A percentile compares a stretch with the other conserved stretches of the same genome.
phyloP scores from a whole-genome alignment of 2,797 vertebrate genomes.

The Alca torda region DNA sequence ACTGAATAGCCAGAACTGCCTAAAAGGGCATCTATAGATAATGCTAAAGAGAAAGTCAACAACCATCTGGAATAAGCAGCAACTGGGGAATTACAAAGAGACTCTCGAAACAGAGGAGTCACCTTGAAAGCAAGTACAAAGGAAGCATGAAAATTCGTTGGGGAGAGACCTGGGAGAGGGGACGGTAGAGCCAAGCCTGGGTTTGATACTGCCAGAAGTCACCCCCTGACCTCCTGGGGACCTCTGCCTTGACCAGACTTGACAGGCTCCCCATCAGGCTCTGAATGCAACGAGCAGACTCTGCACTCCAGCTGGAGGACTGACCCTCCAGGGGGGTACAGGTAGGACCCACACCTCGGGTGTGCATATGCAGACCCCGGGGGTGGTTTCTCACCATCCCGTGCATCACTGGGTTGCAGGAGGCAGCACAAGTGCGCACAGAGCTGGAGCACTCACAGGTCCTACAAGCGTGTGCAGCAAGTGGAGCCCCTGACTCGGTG shows the following conservation, averaged over 20 bases:
- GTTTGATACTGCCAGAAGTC: background rate
- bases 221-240: background rate
- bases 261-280: background rate
- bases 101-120: background rate
- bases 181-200: background rate
- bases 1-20: background rate
- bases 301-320: background rate
- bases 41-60: background rate
- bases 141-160: background rate
- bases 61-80: background rate
- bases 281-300: background rate
- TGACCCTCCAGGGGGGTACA: background rate
- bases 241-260: background rate
- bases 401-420: background rate
- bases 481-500: background rate
- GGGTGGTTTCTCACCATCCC: background rate
- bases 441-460: background rate
- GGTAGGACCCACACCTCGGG: fast-evolving
- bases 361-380: fast-evolving
- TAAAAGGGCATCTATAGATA: background rate
- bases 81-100: background rate
- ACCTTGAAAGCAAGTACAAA: background rate
- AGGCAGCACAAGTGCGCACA: background rate
- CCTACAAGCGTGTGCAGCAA: fast-evolving
- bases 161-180: background rate